phyloP scores from a whole-genome alignment of 2,113 vertebrate genomes.

The Oryzias celebensis region DNA sequence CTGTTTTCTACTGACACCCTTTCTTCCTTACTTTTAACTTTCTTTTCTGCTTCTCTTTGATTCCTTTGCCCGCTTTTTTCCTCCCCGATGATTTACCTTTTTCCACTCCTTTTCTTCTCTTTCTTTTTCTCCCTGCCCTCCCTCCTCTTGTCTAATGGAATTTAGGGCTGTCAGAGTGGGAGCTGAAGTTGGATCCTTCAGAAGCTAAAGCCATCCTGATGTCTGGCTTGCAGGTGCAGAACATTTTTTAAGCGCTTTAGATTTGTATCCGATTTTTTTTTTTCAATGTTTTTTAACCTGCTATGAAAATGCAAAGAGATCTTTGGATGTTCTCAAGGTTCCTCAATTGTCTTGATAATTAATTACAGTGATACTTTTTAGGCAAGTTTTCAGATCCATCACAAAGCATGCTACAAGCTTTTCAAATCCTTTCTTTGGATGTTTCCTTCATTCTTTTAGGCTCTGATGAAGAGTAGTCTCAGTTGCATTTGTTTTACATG shows the following conservation, averaged over 20 bases:
- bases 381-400: too few relatives aligned
- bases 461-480: too few relatives aligned
- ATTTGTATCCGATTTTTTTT: not conserved
- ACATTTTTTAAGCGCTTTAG: not conserved
- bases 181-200: slow-evolving; percentile 36
- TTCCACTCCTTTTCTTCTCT: slow-evolving; percentile 14
- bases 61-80: slow-evolving; percentile 10
- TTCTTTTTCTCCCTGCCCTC: slow-evolving; percentile 21
- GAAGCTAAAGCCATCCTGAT: slow-evolving; percentile 22
- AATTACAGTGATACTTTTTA: too few relatives aligned
- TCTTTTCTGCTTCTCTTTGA: slow-evolving; percentile 17
- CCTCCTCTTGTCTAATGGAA: not conserved
- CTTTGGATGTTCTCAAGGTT: too few relatives aligned
- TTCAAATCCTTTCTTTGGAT: too few relatives aligned
- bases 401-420: too few relatives aligned
- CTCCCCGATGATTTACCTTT: slow-evolving; percentile 27
- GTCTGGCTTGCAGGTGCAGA: not conserved
- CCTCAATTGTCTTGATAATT: too few relatives aligned
- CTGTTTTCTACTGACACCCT: slow-evolving; percentile 35
- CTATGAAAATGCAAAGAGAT: too few relatives aligned
- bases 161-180: slow-evolving; percentile 31
- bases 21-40: slow-evolving; percentile 24
- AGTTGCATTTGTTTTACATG: too few relatives aligned
- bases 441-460: too few relatives aligned
- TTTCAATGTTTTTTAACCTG: too few relatives aligned